Evolutionary conservation across 2,113 vertebrate species (phyloP).

Genomic region (Microtus ochrogaster): DNA sequence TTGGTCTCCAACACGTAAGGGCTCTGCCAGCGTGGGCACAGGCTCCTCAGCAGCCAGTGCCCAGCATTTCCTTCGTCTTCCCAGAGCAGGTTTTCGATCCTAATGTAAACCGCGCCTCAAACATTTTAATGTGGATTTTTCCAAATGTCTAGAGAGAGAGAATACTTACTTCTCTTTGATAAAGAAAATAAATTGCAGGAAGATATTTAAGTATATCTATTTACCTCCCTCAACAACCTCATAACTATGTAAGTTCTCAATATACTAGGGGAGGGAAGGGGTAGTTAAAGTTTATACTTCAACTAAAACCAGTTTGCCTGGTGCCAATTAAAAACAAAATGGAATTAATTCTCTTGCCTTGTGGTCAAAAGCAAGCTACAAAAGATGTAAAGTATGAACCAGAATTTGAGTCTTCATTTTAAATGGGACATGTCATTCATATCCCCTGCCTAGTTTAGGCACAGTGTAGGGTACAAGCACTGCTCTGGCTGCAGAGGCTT

Average conservation of each 20-base stretch:
- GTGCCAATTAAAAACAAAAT: constrained; percentile 65
- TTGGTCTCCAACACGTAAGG: neutral
- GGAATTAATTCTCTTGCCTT: constrained; percentile 58
- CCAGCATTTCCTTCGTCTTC: neutral
- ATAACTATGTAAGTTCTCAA: neutral
- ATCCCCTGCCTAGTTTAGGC: neutral
- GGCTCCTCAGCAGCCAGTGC: neutral
- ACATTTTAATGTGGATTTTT: constrained; percentile 53
- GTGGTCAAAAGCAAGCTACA: constrained; percentile 50
- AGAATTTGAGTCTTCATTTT: constrained; percentile 28
- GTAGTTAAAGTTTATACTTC: constrained; percentile 44
- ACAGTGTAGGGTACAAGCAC: neutral
- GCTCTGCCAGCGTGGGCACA: neutral
- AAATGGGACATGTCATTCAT: neutral
- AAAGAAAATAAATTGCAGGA: constrained; percentile 56
- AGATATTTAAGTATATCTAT: constrained; percentile 47
- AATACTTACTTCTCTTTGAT: neutral
- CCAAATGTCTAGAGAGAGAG: neutral
- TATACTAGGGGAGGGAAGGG: neutral
- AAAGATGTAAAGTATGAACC: constrained; percentile 27
- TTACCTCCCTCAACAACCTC: constrained; percentile 32
- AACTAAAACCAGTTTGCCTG: constrained; percentile 50
- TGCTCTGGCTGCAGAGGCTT: neutral
- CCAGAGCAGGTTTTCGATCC: neutral
- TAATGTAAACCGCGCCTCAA: neutral